These are phyloP conservation scores for Rhingia campestris DNA, from an alignment of 2,888 invertebrate genomes.

Conservation along the genomic window DNA sequence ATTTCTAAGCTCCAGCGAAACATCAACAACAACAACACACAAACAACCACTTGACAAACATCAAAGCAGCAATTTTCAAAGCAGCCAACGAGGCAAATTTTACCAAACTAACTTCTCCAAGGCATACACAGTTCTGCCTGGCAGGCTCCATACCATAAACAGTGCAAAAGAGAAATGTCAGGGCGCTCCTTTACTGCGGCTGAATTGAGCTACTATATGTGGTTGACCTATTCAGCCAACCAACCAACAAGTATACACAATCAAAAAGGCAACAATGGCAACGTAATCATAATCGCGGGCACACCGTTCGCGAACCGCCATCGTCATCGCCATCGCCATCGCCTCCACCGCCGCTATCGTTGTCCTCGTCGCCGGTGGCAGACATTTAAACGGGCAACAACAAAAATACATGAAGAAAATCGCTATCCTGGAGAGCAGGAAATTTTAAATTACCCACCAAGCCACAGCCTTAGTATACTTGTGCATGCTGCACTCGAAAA, in stretches of 20 bases:
- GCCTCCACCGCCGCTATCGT: not conserved
- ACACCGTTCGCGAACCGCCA: conserved; percentile 12
- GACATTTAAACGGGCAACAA: conserved; percentile 29
- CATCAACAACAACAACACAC: not conserved
- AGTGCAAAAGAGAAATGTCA: conserved; percentile 49
- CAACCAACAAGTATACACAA: conserved; percentile 59
- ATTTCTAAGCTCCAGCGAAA: too few relatives aligned
- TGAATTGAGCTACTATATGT: conserved; percentile 49
- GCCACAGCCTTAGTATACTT: conserved; percentile 35
- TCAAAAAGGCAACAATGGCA: conserved; percentile 54
- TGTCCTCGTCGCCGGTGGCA: conserved; percentile 33
- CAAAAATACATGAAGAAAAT: conserved; percentile 5
- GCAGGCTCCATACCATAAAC: conserved; percentile 41
- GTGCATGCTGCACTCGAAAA: conserved; percentile 38
- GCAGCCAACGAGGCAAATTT: conserved; percentile 49
- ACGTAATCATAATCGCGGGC: conserved; percentile 62
- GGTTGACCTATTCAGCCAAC: conserved; percentile 71
- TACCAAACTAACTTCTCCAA: conserved; percentile 30
- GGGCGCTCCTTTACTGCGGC: conserved; percentile 43
- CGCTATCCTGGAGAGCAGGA: conserved; percentile 42
- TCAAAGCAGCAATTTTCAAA: conserved; percentile 33
- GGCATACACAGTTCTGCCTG: conserved; percentile 18
- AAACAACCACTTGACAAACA: conserved; percentile 42
- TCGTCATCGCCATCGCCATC: too few relatives aligned
- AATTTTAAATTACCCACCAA: conserved; percentile 65